Evolutionary conservation across 2,113 vertebrate species (phyloP), one percentile per base, ranked within the genome.

Genomic region (Micronisus gabar): DNA sequence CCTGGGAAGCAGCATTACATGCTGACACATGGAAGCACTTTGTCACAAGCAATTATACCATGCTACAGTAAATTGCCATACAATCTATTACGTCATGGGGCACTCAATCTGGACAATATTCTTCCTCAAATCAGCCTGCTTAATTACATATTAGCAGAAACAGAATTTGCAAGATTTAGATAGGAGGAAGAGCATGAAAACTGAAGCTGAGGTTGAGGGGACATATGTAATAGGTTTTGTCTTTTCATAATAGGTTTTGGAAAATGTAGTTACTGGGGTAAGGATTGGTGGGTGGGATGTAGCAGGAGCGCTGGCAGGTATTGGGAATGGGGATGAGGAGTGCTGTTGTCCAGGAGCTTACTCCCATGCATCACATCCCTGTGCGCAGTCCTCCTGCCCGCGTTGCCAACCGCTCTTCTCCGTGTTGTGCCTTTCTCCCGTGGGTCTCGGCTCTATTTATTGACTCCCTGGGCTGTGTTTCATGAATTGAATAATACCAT

Each of bases 31-130:
- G 95, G 79, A 29, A 86, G 90, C 20, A 10, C 90, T 83, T 32
- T 93, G 96, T 97, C 97, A 96, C 96, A 93, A 56, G 76, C 21
- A 7, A 96, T 97, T 93, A 96, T 12, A 2, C 4, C 55, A 92
- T 3, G 97, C 61, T 92, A 81, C 29, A 94, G 86, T 79, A 84
- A 62, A 71, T 50, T 56, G 81, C 63, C 47, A 11, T 32, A 26
- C 59, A 20, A 68, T 86, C 94, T 45, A 58, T 93, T 34, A 25
- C 6, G 2, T 40, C 21, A 25, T 6, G 63, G 68, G 85, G 26
- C 61, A 43, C 71, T 68, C 27, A 2, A 16, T 27, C 23, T 3
- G 56, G 16, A 23, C 56, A 43, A 3, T 1, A 0, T 12, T 48
- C 41, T 34, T 27, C 52, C 65, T 25, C 36, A 7, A 26, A 43